These are phyloP conservation scores for Myotis lucifugus DNA, from an alignment of 2,113 vertebrate genomes.

Conservation along the genomic window DNA sequence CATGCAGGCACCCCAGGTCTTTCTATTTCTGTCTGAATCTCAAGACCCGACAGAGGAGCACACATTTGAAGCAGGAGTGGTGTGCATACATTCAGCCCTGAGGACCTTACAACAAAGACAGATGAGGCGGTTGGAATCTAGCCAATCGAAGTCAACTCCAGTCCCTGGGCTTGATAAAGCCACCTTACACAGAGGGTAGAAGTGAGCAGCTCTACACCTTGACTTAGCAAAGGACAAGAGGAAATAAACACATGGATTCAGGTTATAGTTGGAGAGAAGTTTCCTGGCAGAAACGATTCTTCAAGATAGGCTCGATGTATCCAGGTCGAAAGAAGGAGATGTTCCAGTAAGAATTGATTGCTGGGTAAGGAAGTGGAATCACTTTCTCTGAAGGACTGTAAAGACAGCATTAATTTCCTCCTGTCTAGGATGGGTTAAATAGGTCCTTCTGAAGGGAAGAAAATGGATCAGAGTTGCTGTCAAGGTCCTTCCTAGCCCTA, in stretches of 20 bases:
- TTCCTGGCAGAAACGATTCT: not conserved
- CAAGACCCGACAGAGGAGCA: not conserved
- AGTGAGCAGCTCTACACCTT: not conserved
- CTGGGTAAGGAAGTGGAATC: not conserved
- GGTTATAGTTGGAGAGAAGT: not conserved
- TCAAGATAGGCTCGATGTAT: not conserved
- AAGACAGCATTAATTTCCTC: not conserved
- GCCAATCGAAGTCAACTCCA: not conserved
- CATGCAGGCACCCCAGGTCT: not conserved
- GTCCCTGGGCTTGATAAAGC: not conserved
- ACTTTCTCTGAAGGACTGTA: not conserved
- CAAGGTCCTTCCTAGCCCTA: not conserved
- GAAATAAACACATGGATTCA: not conserved
- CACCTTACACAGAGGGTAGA: not conserved
- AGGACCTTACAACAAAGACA: not conserved
- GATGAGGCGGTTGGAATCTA: fast-evolving
- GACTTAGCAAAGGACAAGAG: not conserved
- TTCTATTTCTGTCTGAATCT: not conserved
- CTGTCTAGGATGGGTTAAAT: not conserved
- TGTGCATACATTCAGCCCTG: not conserved
- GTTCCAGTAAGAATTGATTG: not conserved
- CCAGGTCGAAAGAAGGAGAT: not conserved
- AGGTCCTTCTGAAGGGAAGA: not conserved
- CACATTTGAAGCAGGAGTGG: not conserved
- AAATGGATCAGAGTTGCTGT: not conserved